Evolutionary conservation across 2,888 invertebrate genomes (phyloP).

Genomic region (Dexiosoma caninum): DNA sequence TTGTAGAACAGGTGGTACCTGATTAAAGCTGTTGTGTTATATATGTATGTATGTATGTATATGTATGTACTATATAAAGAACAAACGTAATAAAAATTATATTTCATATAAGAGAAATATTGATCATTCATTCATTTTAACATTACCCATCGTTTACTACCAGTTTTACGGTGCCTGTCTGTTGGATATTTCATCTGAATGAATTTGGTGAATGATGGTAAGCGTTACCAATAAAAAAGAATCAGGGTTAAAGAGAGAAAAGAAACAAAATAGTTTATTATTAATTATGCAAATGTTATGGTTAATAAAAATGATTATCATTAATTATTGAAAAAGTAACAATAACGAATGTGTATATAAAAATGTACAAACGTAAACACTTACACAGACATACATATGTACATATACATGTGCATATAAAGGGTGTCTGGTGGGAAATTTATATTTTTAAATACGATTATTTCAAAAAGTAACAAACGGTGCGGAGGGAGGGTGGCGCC

Average conservation of each 20-base stretch:
- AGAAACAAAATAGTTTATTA: conserved; percentile 24
- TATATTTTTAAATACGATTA: no score
- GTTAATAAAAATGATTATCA: conserved; percentile 1
- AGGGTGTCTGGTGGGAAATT: no score
- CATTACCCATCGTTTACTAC: conserved; percentile 50
- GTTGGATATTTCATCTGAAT: conserved; percentile 56
- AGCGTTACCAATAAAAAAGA: conserved; percentile 1
- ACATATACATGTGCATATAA: no score
- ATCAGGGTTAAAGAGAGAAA: background rate
- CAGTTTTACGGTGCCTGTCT: conserved; percentile 37
- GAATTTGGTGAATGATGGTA: background rate
- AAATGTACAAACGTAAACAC: background rate
- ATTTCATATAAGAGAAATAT: background rate
- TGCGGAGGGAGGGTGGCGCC: no score
- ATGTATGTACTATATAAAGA: no score
- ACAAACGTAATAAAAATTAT: no score
- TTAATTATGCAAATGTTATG: conserved; percentile 37
- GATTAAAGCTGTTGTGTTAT: no score
- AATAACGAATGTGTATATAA: background rate
- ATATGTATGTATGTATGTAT: no score
- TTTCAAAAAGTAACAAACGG: no score
- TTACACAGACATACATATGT: no score
- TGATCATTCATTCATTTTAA: conserved; percentile 16
- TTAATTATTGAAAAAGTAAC: background rate
- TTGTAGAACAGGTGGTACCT: no score